Percentiles rank a stretch among this genome's conserved stretches.
Conservation (phyloP, 2,797 vertebrate genomes). For the Myiothlypis chrysogaster region DNA sequence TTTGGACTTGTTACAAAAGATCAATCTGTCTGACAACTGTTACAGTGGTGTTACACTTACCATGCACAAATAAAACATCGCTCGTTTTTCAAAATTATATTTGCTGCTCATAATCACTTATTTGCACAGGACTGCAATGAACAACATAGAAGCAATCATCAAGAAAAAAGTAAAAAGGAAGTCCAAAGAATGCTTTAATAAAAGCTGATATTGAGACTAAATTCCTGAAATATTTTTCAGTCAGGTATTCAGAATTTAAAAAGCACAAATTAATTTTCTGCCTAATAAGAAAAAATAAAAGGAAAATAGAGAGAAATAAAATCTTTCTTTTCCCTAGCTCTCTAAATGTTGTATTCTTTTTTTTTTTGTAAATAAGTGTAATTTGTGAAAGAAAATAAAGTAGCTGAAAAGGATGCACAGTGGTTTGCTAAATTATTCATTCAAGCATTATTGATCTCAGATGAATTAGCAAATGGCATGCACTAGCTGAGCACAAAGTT, state of each 20-base stretch:
- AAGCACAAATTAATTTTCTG: neutral
- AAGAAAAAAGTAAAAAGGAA: neutral
- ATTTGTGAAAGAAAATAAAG: constrained; percentile 25
- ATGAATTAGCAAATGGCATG: constrained; percentile 57
- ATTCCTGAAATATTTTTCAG: neutral
- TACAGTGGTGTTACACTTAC: neutral
- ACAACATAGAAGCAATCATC: rapidly evolving
- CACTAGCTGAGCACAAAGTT: constrained; percentile 22
- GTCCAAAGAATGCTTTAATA: neutral
- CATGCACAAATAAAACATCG: neutral
- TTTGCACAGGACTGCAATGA: neutral
- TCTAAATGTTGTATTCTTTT: neutral
- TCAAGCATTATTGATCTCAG: constrained; percentile 63
- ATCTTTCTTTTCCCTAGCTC: neutral
- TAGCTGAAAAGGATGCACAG: neutral
- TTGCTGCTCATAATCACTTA: neutral
- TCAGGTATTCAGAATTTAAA: neutral
- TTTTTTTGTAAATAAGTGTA: neutral
- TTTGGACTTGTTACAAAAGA: neutral
- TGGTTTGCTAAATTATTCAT: constrained; percentile 68
- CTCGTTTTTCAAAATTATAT: neutral
- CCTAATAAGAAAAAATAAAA: neutral
- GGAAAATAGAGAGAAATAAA: neutral
- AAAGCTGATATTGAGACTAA: neutral
- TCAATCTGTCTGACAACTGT: neutral